phyloP scores from a whole-genome alignment of 1,140 invertebrate species.

The Ostrea edulis region DNA sequence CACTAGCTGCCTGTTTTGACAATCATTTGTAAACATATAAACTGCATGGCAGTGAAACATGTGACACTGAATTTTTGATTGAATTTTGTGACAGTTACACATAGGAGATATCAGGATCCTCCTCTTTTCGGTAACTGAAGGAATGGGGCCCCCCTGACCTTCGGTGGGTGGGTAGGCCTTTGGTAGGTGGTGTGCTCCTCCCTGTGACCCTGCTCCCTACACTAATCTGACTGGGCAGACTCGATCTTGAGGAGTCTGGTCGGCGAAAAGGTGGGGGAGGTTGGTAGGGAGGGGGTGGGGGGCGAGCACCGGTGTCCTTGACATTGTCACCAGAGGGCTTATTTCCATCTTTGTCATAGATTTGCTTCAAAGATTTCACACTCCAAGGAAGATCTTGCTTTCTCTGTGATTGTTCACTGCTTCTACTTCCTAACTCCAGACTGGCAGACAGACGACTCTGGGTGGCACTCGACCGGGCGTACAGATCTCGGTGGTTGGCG shows the following conservation, averaged over 20 bases:
- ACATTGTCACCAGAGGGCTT: constrained; percentile 39
- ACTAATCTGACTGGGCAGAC: constrained; percentile 66
- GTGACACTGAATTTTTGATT: constrained; percentile 19
- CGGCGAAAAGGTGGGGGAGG: constrained; percentile 67
- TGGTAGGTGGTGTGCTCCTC: constrained; percentile 47
- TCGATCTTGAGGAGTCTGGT: constrained; percentile 58
- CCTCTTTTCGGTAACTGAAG: constrained; percentile 51
- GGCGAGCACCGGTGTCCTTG: constrained; percentile 35
- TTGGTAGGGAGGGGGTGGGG: constrained; percentile 65
- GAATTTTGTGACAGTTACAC: constrained; percentile 38
- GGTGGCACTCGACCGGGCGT: not conserved
- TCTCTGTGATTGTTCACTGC: constrained; percentile 41
- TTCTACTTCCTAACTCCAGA: not conserved
- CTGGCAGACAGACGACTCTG: constrained; percentile 20
- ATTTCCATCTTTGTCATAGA: constrained; percentile 54
- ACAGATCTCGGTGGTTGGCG: constrained; percentile 3
- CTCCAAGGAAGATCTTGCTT: constrained; percentile 64
- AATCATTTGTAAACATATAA: constrained; percentile 32
- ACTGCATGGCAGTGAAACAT: constrained; percentile 33
- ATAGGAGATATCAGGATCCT: constrained; percentile 60
- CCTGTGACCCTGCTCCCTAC: constrained; percentile 58
- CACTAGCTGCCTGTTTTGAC: constrained; percentile 19
- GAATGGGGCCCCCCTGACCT: constrained; percentile 55
- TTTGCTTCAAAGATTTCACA: constrained; percentile 63
- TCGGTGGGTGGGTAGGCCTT: constrained; percentile 35